Percentiles rank a stretch among this genome's conserved stretches.
Conservation (phyloP, 2,888 invertebrate species). For the Polyommatus iphigenia region DNA sequence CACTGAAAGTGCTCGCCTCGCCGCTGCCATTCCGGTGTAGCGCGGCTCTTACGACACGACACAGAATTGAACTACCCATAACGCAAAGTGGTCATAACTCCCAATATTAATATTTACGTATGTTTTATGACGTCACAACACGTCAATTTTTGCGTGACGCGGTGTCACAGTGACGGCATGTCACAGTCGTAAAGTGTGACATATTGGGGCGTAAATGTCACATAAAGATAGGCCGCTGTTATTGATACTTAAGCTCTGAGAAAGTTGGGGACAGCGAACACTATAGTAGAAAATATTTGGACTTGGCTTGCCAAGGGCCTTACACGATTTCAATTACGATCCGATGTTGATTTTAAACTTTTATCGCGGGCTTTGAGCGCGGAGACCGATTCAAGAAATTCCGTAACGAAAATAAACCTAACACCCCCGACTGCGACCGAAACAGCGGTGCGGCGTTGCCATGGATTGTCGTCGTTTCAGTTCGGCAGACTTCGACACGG, state of each 20-base stretch:
- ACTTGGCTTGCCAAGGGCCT: no score
- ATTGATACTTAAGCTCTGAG: conserved; percentile 12
- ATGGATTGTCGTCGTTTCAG: no score
- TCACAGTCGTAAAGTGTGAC: conserved; percentile 19
- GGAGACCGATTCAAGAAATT: no score
- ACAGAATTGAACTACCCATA: background rate
- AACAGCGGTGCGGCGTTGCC: no score
- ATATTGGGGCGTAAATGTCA: conserved; percentile 19
- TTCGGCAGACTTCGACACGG: no score
- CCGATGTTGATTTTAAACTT: no score
- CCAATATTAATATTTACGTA: background rate
- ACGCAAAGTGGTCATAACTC: background rate
- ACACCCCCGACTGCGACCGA: no score
- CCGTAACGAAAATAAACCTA: no score
- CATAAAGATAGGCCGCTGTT: conserved; percentile 6
- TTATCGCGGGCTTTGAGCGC: no score
- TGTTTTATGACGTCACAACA: conserved; percentile 8
- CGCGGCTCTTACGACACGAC: background rate
- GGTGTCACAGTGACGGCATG: background rate
- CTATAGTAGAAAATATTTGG: background rate
- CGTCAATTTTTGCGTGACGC: conserved; percentile 18
- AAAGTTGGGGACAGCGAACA: background rate
- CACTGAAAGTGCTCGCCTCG: no score
- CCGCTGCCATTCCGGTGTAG: no score
- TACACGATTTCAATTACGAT: no score